Conservation (phyloP, 2,888 invertebrate genomes). For the Schizotus pectinicornis region DNA sequence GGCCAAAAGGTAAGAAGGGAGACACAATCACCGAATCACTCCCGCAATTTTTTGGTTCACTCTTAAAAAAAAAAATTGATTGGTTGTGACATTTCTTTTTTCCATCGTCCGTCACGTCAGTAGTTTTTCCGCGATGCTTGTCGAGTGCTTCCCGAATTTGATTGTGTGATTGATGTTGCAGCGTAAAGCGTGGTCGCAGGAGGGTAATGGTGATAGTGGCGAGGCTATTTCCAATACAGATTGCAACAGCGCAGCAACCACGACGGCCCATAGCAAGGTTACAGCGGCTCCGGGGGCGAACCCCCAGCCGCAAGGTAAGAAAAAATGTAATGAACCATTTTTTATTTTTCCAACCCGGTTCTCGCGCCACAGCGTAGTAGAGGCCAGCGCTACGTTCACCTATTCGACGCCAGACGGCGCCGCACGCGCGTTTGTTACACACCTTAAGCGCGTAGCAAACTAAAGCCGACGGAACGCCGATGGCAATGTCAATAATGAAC, state of each 20-base stretch:
- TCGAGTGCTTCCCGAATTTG: background rate
- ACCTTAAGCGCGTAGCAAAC: background rate
- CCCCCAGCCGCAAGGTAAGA: slow-evolving; percentile 67
- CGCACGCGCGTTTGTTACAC: background rate
- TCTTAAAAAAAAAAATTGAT: no score
- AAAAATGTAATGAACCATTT: slow-evolving; percentile 53
- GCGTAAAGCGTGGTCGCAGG: slow-evolving; percentile 69
- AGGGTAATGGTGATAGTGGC: slow-evolving; percentile 68
- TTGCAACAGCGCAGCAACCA: slow-evolving; percentile 65
- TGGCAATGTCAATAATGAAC: background rate
- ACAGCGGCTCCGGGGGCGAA: slow-evolving; percentile 78
- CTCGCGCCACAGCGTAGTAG: slow-evolving; percentile 25
- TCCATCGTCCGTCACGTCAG: background rate
- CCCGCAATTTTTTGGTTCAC: no score
- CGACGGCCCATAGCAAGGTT: slow-evolving; percentile 84
- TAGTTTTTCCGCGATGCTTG: background rate
- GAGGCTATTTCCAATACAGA: slow-evolving; percentile 56
- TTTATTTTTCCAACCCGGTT: slow-evolving; percentile 25
- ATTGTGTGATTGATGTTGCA: slow-evolving; percentile 47
- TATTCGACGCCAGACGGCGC: background rate
- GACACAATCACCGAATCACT: no score
- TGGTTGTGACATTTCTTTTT: no score
- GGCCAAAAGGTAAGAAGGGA: slow-evolving; percentile 65
- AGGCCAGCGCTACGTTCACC: slow-evolving; percentile 20
- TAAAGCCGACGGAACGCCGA: no score